Evolutionary conservation across 2,113 vertebrate species (phyloP).

Genomic region (Pituophis catenifer): DNA sequence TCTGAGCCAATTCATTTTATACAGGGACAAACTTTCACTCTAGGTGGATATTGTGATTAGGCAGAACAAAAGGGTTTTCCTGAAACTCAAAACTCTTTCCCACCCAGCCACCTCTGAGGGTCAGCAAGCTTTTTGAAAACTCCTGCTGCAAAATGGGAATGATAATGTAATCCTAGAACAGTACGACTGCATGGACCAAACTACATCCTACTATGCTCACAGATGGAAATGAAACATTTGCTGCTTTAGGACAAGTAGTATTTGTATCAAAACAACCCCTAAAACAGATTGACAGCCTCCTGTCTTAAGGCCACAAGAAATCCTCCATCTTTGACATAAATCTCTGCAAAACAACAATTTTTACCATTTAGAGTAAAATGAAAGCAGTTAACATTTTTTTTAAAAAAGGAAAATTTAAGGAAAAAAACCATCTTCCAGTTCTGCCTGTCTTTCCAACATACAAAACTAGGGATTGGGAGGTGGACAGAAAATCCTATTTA

Average conservation of each 20-base stretch:
- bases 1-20: background rate
- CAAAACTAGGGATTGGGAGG: background rate
- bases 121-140: background rate
- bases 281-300: background rate
- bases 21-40: background rate
- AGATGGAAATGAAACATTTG: background rate
- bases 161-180: background rate
- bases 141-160: background rate
- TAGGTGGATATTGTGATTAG: background rate
- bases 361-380: background rate
- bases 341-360: background rate
- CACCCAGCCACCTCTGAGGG: background rate
- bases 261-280: background rate
- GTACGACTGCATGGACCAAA: background rate
- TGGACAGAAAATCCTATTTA: background rate
- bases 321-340: background rate
- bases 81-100: background rate
- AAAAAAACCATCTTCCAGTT: background rate
- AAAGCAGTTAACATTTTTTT: background rate
- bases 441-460: background rate
- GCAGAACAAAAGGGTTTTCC: background rate
- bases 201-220: background rate
- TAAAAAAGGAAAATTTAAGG: background rate
- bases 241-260: background rate
- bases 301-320: background rate